Evolutionary conservation across 2,888 invertebrate genomes (phyloP).

Genomic region (Andrena marginata): DNA sequence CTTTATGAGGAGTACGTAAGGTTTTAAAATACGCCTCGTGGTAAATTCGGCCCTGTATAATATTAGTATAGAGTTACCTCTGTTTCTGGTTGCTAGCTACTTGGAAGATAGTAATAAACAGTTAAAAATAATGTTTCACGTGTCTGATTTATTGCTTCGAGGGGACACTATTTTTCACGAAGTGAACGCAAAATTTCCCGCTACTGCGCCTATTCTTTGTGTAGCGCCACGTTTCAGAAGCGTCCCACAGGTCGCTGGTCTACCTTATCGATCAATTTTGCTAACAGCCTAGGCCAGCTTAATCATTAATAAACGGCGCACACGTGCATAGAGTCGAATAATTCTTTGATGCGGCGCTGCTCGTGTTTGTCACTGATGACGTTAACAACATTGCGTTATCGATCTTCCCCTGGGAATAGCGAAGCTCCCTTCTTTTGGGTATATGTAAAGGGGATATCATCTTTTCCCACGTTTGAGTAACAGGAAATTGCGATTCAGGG

Average conservation of each 20-base stretch:
- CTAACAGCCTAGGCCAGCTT: not conserved
- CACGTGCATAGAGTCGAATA: not conserved
- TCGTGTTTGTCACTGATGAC: not conserved
- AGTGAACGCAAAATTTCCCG: no score
- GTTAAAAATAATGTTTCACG: no score
- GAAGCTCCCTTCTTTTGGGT: not conserved
- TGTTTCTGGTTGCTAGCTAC: no score
- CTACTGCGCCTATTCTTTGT: no score
- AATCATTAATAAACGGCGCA: constrained; percentile 37
- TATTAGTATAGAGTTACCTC: no score
- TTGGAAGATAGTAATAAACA: no score
- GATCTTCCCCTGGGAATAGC: not conserved
- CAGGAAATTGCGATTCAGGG: not conserved
- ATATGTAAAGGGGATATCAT: not conserved
- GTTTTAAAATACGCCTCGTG: no score
- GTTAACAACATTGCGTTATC: constrained; percentile 1
- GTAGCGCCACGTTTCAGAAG: not conserved
- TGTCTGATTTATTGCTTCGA: no score
- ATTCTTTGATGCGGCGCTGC: not conserved
- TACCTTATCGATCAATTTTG: not conserved
- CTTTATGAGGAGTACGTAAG: no score
- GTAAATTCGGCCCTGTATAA: no score
- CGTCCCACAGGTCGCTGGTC: not conserved
- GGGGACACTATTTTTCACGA: no score
- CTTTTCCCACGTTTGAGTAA: not conserved